A percentile compares a stretch with the other conserved stretches of the same genome.
Conservation (phyloP, 2,888 invertebrate species). For the Parnassius apollo region DNA sequence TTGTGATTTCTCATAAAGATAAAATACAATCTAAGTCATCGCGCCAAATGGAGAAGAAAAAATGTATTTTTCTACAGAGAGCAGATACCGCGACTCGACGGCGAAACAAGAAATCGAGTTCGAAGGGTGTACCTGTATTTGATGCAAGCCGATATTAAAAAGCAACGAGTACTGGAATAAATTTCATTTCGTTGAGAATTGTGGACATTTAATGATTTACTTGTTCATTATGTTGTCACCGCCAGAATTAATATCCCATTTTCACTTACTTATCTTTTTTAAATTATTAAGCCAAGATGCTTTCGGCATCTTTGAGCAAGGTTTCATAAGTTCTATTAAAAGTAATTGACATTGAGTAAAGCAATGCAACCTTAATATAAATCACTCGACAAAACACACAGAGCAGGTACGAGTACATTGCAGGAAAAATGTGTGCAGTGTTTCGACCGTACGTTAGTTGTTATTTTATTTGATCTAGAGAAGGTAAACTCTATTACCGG, state of each 20-base stretch:
- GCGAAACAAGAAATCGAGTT: conserved; percentile 52
- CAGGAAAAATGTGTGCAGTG: conserved; percentile 47
- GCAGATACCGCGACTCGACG: conserved; percentile 49
- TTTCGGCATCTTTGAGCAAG: conserved; percentile 13
- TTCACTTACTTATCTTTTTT: conserved; percentile 23
- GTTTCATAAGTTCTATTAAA: conserved; percentile 17
- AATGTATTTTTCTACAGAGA: conserved; percentile 67
- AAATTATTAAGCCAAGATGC: conserved; percentile 5
- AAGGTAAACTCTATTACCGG: conserved; percentile 74
- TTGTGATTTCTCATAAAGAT: conserved; percentile 79
- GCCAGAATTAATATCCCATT: conserved; percentile 17
- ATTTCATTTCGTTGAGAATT: conserved; percentile 20
- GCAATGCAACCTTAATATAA: conserved; percentile 17
- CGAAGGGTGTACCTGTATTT: conserved; percentile 25
- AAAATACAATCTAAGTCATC: conserved; percentile 76
- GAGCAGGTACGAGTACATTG: conserved; percentile 22
- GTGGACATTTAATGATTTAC: conserved; percentile 27
- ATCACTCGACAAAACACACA: conserved; percentile 26
- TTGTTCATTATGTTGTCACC: conserved; percentile 27
- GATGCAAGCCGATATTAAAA: conserved; percentile 25
- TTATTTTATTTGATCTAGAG: conserved; percentile 72
- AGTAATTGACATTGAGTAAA: conserved; percentile 19
- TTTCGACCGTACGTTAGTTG: conserved; percentile 50
- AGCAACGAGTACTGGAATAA: conserved; percentile 18
- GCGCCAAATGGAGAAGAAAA: conserved; percentile 73